A percentile compares a stretch with the other conserved stretches of the same genome.
Evolutionary conservation across 2,888 invertebrate genomes (phyloP).

Genomic region (Pheosia gnoma): DNA sequence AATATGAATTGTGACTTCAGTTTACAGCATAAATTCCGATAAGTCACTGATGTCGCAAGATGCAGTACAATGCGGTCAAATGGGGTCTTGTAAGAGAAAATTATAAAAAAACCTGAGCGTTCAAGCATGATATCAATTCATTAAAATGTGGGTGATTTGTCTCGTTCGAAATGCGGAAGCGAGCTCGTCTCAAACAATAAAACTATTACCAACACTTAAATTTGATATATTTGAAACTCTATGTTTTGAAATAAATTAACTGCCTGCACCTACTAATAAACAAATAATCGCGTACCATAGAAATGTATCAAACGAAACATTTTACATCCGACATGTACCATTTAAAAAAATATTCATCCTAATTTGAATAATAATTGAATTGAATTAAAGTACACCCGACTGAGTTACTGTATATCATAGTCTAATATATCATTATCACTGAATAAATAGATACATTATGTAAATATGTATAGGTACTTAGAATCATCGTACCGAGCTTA

Average conservation of each 20-base stretch:
- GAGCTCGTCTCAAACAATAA: constrained; percentile 30
- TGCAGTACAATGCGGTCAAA: constrained; percentile 5
- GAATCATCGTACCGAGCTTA: too few species aligned
- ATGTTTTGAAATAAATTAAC: not conserved
- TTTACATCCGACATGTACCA: too few species aligned
- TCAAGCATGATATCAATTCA: constrained; percentile 25
- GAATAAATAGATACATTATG: too few species aligned
- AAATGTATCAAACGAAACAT: too few species aligned
- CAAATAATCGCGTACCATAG: too few species aligned
- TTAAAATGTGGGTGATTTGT: constrained; percentile 43
- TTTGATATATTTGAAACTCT: constrained; percentile 13
- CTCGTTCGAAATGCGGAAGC: constrained; percentile 46
- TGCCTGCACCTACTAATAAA: too few species aligned
- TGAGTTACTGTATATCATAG: too few species aligned
- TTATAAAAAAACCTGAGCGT: constrained; percentile 18
- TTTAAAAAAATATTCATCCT: too few species aligned
- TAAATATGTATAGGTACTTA: too few species aligned
- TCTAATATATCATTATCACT: too few species aligned
- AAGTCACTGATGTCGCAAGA: constrained; percentile 16
- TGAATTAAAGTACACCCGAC: too few species aligned
- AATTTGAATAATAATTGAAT: too few species aligned
- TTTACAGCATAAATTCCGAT: constrained; percentile 10
- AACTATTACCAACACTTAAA: constrained; percentile 19
- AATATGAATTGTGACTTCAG: not conserved
- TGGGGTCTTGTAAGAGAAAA: constrained; percentile 14